Conservation (phyloP, 2,797 vertebrate species). For the Eremophila alpestris region DNA sequence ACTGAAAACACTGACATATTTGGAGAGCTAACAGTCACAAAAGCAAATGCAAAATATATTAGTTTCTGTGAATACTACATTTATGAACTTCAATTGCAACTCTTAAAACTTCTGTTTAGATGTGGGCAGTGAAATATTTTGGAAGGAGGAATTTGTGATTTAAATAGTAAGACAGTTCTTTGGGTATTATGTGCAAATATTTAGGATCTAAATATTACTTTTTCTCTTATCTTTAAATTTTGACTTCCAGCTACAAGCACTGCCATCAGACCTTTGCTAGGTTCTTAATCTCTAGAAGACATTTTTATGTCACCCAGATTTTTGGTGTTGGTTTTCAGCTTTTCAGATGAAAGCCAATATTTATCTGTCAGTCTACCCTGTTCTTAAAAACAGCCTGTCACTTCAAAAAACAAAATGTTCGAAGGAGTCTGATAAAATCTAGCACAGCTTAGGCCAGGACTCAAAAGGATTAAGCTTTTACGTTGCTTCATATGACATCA, state of each 20-base stretch:
- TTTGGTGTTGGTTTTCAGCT: not conserved
- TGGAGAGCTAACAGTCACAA: not conserved
- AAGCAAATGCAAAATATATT: not conserved
- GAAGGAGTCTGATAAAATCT: not conserved
- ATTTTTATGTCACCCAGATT: not conserved
- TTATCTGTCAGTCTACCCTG: not conserved
- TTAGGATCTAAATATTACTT: not conserved
- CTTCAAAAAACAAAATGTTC: not conserved
- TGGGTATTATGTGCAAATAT: not conserved
- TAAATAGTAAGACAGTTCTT: not conserved
- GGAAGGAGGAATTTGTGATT: not conserved
- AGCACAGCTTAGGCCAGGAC: not conserved
- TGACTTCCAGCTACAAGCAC: not conserved
- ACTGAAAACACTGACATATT: not conserved
- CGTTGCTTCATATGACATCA: not conserved
- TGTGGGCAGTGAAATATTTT: not conserved
- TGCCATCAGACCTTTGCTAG: not conserved
- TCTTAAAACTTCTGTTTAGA: not conserved
- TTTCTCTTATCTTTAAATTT: not conserved
- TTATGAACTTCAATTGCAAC: not conserved
- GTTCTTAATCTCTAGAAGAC: not conserved
- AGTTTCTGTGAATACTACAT: not conserved
- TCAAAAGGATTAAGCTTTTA: not conserved
- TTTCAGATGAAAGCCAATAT: not conserved
- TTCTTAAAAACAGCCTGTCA: not conserved